Conservation (phyloP, 2,113 vertebrate species). For the Potamarius usumacintae region DNA sequence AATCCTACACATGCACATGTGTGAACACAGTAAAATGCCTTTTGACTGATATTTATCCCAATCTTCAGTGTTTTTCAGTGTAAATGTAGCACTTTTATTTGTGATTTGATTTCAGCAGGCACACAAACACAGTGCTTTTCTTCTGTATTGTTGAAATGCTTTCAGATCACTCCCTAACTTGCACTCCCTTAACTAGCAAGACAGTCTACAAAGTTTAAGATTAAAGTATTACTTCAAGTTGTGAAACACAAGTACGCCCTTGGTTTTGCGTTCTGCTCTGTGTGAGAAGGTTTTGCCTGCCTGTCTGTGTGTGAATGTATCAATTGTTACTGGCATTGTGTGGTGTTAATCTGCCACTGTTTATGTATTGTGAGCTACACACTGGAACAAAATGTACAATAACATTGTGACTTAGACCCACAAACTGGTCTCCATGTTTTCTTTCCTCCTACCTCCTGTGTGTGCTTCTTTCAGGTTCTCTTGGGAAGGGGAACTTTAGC, state of each 20-base stretch:
- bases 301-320: slow-evolving; percentile 1
- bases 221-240: slow-evolving; percentile 27
- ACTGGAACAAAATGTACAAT: background rate
- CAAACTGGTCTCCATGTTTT: background rate
- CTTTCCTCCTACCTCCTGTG: slow-evolving; percentile 17
- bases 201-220: slow-evolving; percentile 2
- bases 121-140: background rate
- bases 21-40: background rate
- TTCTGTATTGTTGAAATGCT: slow-evolving; percentile 10
- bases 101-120: background rate
- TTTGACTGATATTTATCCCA: background rate
- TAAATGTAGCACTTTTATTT: slow-evolving; percentile 1
- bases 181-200: slow-evolving; percentile 20
- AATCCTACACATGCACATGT: too few species aligned
- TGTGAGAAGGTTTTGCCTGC: background rate
- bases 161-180: slow-evolving; percentile 27
- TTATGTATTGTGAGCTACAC: background rate
- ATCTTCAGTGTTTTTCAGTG: background rate
- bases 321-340: background rate
- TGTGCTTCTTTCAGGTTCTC: background rate
- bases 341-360: background rate
- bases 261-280: slow-evolving; percentile 8
- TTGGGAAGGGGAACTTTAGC: background rate
- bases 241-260: slow-evolving; percentile 21
- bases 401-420: background rate